A percentile compares a stretch with the other conserved stretches of the same genome.
Evolutionary conservation across 2,113 vertebrate genomes (phyloP).

Genomic region (Podarcis cretensis): DNA sequence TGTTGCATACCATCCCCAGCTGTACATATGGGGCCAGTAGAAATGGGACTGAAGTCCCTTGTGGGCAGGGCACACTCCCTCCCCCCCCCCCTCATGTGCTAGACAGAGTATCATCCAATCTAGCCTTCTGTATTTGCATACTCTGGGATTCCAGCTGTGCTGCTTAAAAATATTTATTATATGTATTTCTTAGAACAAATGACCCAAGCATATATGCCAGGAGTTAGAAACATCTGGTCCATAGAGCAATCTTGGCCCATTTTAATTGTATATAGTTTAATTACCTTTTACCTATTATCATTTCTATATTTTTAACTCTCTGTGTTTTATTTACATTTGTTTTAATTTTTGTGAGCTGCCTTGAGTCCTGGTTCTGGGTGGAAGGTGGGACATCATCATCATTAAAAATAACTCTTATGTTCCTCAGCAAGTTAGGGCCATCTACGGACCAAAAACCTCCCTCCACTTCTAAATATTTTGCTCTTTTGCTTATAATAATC

Average conservation of each 20-base stretch:
- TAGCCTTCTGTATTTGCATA: accelerated
- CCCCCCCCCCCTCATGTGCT: too few relatives aligned
- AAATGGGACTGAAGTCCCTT: background rate
- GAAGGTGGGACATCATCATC: background rate
- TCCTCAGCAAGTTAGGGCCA: background rate
- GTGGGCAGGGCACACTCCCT: background rate
- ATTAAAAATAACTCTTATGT: slow-evolving; percentile 7
- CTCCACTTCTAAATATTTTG: background rate
- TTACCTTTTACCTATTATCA: too few relatives aligned
- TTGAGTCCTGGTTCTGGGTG: too few relatives aligned
- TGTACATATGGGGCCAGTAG: background rate
- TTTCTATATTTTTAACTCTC: too few relatives aligned
- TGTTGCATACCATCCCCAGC: background rate
- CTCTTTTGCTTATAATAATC: slow-evolving; percentile 21
- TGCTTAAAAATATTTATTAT: background rate
- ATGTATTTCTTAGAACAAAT: background rate
- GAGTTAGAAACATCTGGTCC: background rate
- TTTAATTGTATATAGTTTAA: too few relatives aligned
- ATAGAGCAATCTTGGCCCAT: too few relatives aligned
- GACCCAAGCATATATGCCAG: background rate
- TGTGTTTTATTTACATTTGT: too few relatives aligned
- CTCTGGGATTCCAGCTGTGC: background rate
- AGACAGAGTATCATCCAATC: too few relatives aligned
- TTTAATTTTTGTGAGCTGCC: too few relatives aligned
- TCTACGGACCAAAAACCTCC: background rate